These are phyloP conservation scores for Limosa lapponica DNA, from an alignment of 2,797 vertebrate genomes.

Conservation along the genomic window DNA sequence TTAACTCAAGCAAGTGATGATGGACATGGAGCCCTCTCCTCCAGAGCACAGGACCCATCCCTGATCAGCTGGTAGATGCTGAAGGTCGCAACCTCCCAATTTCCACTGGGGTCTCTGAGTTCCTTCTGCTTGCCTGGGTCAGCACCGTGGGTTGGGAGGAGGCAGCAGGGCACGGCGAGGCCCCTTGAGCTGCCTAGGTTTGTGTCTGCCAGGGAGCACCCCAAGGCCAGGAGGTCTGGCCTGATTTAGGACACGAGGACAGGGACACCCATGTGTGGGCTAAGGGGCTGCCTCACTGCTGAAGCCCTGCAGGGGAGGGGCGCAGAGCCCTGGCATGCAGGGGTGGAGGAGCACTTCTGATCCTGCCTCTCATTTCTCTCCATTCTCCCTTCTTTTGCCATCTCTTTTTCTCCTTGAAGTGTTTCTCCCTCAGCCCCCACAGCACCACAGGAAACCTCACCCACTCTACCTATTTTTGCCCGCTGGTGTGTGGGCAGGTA, in stretches of 20 bases:
- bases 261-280: neutral
- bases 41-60: neutral
- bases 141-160: neutral
- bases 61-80: neutral
- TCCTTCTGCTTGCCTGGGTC: neutral
- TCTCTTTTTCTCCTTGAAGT: neutral
- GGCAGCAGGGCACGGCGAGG: neutral
- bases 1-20: neutral
- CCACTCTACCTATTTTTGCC: conserved; percentile 63
- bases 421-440: conserved; percentile 26
- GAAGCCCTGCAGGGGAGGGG: accelerated
- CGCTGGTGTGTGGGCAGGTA: conserved; percentile 47
- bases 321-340: accelerated
- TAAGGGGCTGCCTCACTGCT: accelerated
- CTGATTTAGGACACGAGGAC: neutral
- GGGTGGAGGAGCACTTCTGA: neutral
- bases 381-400: neutral
- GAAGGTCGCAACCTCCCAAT: neutral
- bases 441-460: conserved; percentile 56
- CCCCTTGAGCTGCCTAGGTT: neutral
- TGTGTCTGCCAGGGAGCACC: neutral
- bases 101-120: accelerated
- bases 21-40: neutral
- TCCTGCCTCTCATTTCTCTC: neutral
- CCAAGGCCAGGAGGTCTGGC: neutral